Percentiles rank a stretch among this genome's conserved stretches.
These are phyloP conservation scores for Dipodomys merriami DNA, from an alignment of 2,113 vertebrate genomes.

Conservation along the genomic window DNA sequence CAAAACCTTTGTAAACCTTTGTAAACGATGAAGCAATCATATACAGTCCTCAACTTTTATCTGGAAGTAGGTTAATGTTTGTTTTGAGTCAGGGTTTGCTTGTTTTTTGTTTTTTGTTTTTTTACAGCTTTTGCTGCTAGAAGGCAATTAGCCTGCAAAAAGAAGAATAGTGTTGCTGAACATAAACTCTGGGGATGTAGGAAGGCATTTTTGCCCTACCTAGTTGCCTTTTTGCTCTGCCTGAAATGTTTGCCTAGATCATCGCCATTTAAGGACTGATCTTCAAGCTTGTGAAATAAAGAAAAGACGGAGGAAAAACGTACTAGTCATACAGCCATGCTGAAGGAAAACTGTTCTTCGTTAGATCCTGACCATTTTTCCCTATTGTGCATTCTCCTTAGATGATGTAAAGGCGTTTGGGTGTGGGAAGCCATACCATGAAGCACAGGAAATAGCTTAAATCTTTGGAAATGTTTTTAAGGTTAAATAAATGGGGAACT, in stretches of 20 bases:
- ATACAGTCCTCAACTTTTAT: not conserved
- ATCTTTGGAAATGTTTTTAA: constrained; percentile 87
- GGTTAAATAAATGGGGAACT: constrained; percentile 86
- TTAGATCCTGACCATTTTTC: constrained; percentile 82
- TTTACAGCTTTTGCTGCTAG: not conserved
- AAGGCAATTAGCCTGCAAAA: not conserved
- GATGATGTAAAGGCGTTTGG: constrained; percentile 87
- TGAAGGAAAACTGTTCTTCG: constrained; percentile 83
- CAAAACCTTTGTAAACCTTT: not conserved
- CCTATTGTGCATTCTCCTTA: constrained; percentile 85
- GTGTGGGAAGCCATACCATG: constrained; percentile 87
- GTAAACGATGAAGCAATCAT: constrained; percentile 14
- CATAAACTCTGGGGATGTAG: rapidly evolving
- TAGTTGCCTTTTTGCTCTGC: not conserved
- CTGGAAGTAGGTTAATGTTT: not conserved
- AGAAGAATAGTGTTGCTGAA: not conserved
- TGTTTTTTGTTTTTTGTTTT: too few relatives aligned
- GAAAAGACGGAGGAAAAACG: not conserved
- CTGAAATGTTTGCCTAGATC: not conserved
- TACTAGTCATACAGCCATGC: constrained; percentile 55
- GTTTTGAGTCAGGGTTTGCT: not conserved
- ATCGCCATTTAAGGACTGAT: not conserved
- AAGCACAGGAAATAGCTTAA: constrained; percentile 89
- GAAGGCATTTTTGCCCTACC: not conserved
- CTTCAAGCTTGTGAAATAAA: constrained; percentile 10